These are phyloP conservation scores for Dolomedes plantarius DNA, from an alignment of 2,888 invertebrate species.

Conservation along the genomic window DNA sequence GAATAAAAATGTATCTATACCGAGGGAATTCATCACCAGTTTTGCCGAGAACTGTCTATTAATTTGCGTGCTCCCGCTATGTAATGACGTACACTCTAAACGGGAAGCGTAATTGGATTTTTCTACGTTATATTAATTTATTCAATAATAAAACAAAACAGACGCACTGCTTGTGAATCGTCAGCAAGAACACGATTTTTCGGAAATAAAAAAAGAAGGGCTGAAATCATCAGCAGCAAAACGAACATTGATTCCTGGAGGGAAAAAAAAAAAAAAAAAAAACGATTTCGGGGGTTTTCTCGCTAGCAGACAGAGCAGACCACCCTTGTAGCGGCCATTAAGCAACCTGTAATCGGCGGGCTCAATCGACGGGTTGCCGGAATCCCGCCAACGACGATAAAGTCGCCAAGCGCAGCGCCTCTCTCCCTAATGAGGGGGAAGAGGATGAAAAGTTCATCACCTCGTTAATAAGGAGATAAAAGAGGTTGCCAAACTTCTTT, in stretches of 20 bases:
- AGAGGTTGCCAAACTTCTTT: conserved; percentile 59
- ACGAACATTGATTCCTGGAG: conserved; percentile 26
- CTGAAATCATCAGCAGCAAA: neutral
- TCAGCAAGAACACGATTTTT: neutral
- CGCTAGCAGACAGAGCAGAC: conserved; percentile 24
- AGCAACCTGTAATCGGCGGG: conserved; percentile 38
- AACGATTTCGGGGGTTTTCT: conserved; percentile 17
- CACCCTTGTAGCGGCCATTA: conserved; percentile 53
- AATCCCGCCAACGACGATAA: conserved; percentile 19
- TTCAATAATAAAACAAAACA: neutral
- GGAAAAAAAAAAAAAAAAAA: conserved; percentile 11
- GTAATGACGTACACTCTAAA: neutral
- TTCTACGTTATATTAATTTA: neutral
- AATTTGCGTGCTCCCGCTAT: neutral
- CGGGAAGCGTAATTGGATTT: neutral
- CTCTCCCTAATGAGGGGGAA: conserved; percentile 44
- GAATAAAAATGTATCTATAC: too few relatives aligned
- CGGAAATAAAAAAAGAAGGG: neutral
- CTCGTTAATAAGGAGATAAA: conserved; percentile 69
- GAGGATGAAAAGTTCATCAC: conserved; percentile 66
- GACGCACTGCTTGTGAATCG: neutral
- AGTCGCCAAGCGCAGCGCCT: conserved; percentile 47
- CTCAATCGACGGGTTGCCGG: conserved; percentile 21
- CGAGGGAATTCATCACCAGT: neutral
- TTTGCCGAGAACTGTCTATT: neutral